Percentiles rank a stretch among this genome's conserved stretches.
phyloP scores from a whole-genome alignment of 2,888 invertebrate species.

The Cactoblastis cactorum region DNA sequence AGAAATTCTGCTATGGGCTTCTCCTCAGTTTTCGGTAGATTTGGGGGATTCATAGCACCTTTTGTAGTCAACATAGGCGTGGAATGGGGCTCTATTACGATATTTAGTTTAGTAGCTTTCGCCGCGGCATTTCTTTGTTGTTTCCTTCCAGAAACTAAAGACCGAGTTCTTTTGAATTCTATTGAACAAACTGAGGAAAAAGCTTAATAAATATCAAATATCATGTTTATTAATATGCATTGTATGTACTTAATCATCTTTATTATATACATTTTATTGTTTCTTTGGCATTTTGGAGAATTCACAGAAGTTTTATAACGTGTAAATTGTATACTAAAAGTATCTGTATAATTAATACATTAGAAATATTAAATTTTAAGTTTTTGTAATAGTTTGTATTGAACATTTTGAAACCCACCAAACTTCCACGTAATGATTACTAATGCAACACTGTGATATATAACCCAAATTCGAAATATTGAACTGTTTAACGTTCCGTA shows the following conservation, averaged over 20 bases:
- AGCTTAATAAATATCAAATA: background rate
- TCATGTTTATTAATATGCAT: background rate
- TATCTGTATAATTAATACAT: slow-evolving; percentile 12
- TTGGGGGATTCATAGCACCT: slow-evolving; percentile 84
- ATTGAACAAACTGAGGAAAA: slow-evolving; percentile 42
- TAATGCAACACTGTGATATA: slow-evolving; percentile 76
- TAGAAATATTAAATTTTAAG: slow-evolving; percentile 20
- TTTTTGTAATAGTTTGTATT: slow-evolving; percentile 69
- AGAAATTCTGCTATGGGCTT: slow-evolving; percentile 89
- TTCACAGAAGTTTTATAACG: slow-evolving; percentile 33
- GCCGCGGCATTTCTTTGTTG: slow-evolving; percentile 52
- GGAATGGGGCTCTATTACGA: slow-evolving; percentile 58
- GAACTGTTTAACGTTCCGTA: slow-evolving; percentile 60
- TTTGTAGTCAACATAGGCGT: slow-evolving; percentile 80
- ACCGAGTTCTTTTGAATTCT: slow-evolving; percentile 55
- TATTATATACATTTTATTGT: slow-evolving; percentile 19
- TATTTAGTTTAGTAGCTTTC: slow-evolving; percentile 56
- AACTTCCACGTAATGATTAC: slow-evolving; percentile 74
- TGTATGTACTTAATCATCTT: slow-evolving; percentile 9
- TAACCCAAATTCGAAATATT: slow-evolving; percentile 75
- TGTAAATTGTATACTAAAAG: background rate
- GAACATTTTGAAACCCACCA: slow-evolving; percentile 80
- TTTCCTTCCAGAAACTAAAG: slow-evolving; percentile 65
- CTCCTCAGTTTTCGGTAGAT: slow-evolving; percentile 83
- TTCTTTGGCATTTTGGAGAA: slow-evolving; percentile 46